Evolutionary conservation across 2,113 vertebrate genomes (phyloP).

Genomic region (Atherinomorus stipes): DNA sequence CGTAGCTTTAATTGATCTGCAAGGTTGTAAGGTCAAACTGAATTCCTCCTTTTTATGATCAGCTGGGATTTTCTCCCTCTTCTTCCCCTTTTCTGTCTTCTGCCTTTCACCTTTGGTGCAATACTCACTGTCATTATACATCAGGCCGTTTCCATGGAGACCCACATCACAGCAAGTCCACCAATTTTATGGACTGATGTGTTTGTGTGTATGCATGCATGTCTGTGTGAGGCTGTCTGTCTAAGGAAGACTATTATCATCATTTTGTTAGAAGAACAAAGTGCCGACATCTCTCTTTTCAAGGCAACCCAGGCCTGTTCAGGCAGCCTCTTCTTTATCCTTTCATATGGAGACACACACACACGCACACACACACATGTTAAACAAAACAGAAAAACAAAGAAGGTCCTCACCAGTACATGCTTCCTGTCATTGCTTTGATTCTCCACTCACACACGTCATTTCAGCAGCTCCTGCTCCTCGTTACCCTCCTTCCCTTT

Average conservation of each 20-base stretch:
- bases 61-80: neutral
- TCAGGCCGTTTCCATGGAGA: slow-evolving; percentile 70
- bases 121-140: slow-evolving; percentile 50
- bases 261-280: slow-evolving; percentile 53
- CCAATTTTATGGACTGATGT: slow-evolving; percentile 28
- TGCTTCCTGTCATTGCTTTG: slow-evolving; percentile 52
- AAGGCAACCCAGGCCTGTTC: slow-evolving; percentile 30
- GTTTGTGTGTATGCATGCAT: slow-evolving; percentile 6
- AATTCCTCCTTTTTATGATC: neutral
- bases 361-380: slow-evolving; percentile 5
- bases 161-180: slow-evolving; percentile 48
- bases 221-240: slow-evolving; percentile 5
- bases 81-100: neutral
- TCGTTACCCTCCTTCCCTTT: slow-evolving; percentile 28
- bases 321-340: slow-evolving; percentile 26
- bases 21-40: neutral
- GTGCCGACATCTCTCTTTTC: slow-evolving; percentile 31
- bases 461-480: slow-evolving; percentile 22
- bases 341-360: slow-evolving; percentile 21
- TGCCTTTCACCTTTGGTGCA: slow-evolving; percentile 43
- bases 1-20: neutral
- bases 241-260: slow-evolving; percentile 30
- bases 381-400: neutral
- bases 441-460: slow-evolving; percentile 43
- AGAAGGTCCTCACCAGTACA: neutral